Conservation (phyloP, 2,797 vertebrate species). For the Rhinoraja longicauda region DNA sequence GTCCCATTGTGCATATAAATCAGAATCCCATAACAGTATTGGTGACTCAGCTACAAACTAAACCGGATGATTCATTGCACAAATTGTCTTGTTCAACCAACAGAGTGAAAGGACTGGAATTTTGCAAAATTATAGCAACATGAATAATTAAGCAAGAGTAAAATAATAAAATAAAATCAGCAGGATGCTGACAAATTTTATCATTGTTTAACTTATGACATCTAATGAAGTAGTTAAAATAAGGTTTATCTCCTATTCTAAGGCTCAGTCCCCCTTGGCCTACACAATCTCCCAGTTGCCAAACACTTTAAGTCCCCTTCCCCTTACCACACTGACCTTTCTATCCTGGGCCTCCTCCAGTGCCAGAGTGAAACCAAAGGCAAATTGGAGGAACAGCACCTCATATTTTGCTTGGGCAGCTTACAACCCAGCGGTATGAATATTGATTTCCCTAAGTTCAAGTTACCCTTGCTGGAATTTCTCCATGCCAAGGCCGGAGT, state of each 20-base stretch:
- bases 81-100: neutral
- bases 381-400: no score
- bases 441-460: no score
- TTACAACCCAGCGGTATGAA: no score
- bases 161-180: neutral
- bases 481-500: no score
- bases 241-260: neutral
- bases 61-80: slow-evolving; percentile 3
- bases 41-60: neutral
- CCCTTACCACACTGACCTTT: no score
- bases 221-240: neutral
- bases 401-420: no score
- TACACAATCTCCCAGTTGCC: no score
- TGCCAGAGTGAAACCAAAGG: no score
- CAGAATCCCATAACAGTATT: neutral
- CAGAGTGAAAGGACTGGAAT: neutral
- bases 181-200: neutral
- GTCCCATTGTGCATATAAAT: neutral
- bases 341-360: no score
- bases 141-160: neutral
- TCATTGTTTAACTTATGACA: neutral
- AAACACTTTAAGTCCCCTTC: no score
- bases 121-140: neutral
- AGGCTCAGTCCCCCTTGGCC: no score
- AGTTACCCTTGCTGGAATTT: no score